Base-by-base conservation (phyloP, 2,797 vertebrate species). In the Scolopax rusticola region DNA sequence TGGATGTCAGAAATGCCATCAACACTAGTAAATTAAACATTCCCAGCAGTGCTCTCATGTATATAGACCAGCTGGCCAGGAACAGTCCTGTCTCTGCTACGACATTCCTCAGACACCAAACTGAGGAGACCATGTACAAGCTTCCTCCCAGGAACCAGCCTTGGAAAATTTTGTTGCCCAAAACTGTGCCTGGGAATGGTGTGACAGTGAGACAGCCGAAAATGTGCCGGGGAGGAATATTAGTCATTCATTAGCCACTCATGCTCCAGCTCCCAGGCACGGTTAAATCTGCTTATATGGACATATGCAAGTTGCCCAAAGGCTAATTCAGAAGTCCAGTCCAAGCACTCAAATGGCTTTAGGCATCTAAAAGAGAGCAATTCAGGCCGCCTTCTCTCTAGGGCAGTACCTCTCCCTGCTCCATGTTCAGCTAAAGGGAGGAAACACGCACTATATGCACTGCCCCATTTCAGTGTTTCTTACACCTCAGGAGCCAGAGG, bases 371-470 rank as follows among this genome's bases (percentile, higher is more conserved):
- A 71, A 36, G 24, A 77, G 12, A 60, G 25, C 18, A n/a, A 67
- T 23, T 64, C 57, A 8, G 8, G 3, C 3, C 20, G 10, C 15
- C 5, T 50, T 77, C 51, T 59, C 47, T 50, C 21, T 1, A 3
- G 38, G 25, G 4, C 47, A 63, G 25, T 4, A 2, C 1, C 1
- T 25, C 40, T 41, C 63, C 67, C 51, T 43, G 13, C 20, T 65
- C 50, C 3, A 1, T 8, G 11, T 28, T 36, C 30, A 43, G 15
- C 8, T 60, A 61, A 87, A 84, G 15, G 3, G 60, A 18, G 24
- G 48, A 57, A 81, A 61, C 0, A 1, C 5, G 10, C 19, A 2
- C n/a, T 47, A 2, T 14, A 20, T 0, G 0, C 8, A 25, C n/a
- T 33, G 57, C 18, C 51, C 48, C 18, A 4, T 89, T 84, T 67